Evolutionary conservation across 2,113 vertebrate genomes (phyloP).

Genomic region (Lepus americanus): DNA sequence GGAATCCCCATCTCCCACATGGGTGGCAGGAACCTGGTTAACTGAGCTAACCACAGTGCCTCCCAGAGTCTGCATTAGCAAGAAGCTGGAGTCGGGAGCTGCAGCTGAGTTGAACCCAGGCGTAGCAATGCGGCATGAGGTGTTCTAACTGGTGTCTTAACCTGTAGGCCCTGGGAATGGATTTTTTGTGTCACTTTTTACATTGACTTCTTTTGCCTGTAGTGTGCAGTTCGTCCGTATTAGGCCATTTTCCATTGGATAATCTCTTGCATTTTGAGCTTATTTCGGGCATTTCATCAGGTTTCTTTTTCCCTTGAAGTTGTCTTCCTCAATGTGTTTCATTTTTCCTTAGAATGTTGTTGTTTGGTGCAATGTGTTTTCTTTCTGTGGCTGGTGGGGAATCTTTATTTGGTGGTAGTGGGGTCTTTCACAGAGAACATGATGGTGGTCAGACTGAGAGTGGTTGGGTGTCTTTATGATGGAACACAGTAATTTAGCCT

Average conservation of each 20-base stretch:
- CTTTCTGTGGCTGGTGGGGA: slow-evolving; percentile 19
- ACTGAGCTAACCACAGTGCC: no score
- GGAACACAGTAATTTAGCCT: slow-evolving; percentile 25
- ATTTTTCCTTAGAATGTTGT: slow-evolving; percentile 44
- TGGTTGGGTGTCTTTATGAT: not conserved
- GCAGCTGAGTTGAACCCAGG: no score
- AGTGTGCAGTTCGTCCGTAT: not conserved
- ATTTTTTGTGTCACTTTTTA: not conserved
- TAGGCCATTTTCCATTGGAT: not conserved
- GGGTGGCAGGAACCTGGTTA: no score
- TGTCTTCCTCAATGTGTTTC: not conserved
- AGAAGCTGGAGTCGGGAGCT: no score
- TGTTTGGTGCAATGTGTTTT: not conserved
- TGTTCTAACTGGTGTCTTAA: no score
- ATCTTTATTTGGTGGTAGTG: slow-evolving; percentile 33
- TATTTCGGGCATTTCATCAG: not conserved
- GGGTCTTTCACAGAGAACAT: slow-evolving; percentile 4
- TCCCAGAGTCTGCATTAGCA: no score
- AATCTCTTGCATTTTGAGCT: slow-evolving; percentile 29
- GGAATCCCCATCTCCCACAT: no score
- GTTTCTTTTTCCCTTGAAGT: slow-evolving; percentile 28
- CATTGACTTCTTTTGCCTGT: slow-evolving; percentile 39
- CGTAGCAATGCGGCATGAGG: no score
- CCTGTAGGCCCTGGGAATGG: no score
- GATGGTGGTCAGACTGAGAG: not conserved